Percentiles rank a stretch among this genome's conserved stretches.
Evolutionary conservation across 2,113 vertebrate species (phyloP).

Genomic region (Argyrosomus japonicus): DNA sequence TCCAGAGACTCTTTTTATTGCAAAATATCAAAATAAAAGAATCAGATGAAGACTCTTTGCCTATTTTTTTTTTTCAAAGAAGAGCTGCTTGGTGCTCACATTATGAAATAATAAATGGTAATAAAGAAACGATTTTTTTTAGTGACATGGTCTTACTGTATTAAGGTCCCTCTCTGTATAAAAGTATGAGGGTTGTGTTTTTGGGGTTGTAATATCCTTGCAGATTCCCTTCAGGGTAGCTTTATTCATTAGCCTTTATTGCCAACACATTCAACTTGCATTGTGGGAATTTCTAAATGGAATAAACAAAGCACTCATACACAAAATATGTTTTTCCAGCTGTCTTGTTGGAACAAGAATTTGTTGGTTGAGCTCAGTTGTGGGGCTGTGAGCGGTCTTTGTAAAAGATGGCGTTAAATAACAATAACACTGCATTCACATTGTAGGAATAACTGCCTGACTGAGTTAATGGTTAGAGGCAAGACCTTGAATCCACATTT

Average conservation of each 20-base stretch:
- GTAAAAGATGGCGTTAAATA: not conserved
- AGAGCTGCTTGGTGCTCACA: not conserved
- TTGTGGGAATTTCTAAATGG: constrained; percentile 41
- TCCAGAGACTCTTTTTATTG: not conserved
- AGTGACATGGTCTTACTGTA: not conserved
- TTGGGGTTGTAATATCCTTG: not conserved
- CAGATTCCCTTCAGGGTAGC: constrained; percentile 6
- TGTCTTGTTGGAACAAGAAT: constrained; percentile 28
- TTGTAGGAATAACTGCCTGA: not conserved
- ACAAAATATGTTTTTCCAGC: not conserved
- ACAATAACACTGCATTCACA: constrained; percentile 2
- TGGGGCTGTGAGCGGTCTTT: not conserved
- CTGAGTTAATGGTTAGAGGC: constrained; percentile 10
- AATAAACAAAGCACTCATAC: constrained; percentile 16
- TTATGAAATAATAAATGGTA: not conserved
- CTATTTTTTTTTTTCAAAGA: not conserved
- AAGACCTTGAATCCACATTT: constrained; percentile 11
- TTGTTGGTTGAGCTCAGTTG: not conserved
- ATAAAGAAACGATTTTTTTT: not conserved
- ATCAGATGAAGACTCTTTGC: not conserved
- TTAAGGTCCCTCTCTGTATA: not conserved
- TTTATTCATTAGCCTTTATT: constrained; percentile 46
- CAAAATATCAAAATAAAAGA: not conserved
- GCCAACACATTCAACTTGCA: constrained; percentile 17
- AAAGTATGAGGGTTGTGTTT: not conserved